Evolutionary conservation across 2,888 invertebrate species (phyloP), one percentile per base, ranked within the genome.

Genomic region (Platycnemis pennipes): DNA sequence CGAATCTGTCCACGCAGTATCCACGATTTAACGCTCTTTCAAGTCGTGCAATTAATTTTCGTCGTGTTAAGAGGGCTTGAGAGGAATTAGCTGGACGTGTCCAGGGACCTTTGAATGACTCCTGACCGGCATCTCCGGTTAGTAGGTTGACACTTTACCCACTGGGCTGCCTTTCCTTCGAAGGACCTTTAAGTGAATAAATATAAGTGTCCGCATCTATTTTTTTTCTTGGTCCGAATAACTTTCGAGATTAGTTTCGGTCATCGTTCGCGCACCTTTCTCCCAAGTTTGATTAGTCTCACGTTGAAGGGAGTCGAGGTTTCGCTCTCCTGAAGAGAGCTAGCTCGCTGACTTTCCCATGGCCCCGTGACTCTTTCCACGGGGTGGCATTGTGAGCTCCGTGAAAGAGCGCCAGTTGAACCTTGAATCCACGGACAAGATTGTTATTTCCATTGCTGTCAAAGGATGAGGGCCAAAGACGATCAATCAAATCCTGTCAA

Each of bases 401-500:
- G 2, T 5, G 63, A 8, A 69, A 13, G 26, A 26, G 26, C 31
- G 63, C 63, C 26, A 2, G 31, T 77, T 8, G 37, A 77, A 37
- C 77, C 77, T 77, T 77, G 77, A 77, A 31, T 77, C 37, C 77
- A 77, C 37, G 77, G 77, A 77, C 77, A 77, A 77, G 77, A 77
- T 77, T 37, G 77, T 77, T 77, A 77, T 77, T 77, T 37, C 77
- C 77, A 77, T 77, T 77, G 77, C 77, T 77, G 77, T 77, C 77
- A 77, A 77, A 77, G 77, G 77, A 37, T 77, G 37, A 77, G 77
- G 77, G 77, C 13, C 77, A 8, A 77, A 16, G 37, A 77, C 77
- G 77, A 77, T 77, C 77, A 77, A 77, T 77, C 77, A 77, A 77
- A 77, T 3, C 31, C 77, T 26, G 77, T 77, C 77, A 77, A 77